phyloP scores from a whole-genome alignment of 1,140 invertebrate species.

The Nasonia longicornis region DNA sequence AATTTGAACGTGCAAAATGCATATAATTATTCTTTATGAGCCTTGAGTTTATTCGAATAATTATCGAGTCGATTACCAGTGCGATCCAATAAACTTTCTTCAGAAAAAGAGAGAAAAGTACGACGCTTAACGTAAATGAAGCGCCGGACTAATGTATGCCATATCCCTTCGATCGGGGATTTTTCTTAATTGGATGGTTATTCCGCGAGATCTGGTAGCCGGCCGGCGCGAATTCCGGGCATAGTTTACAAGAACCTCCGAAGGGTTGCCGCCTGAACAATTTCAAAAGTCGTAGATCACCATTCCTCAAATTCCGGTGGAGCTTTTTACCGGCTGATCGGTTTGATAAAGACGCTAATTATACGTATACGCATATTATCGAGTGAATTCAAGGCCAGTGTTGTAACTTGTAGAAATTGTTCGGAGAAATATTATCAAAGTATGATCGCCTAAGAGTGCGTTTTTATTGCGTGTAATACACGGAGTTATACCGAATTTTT shows the following conservation, averaged over 20 bases:
- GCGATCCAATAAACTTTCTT: too few relatives aligned
- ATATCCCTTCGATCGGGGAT: neutral
- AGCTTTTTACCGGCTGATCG: neutral
- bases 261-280: too few relatives aligned
- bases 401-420: neutral
- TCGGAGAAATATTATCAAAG: slow-evolving; percentile 1
- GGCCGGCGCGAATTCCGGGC: neutral
- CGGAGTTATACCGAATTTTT: too few relatives aligned
- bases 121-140: neutral
- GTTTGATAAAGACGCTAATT: neutral
- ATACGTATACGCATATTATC: neutral
- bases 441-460: neutral
- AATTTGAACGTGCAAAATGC: too few relatives aligned
- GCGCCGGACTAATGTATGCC: neutral
- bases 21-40: too few relatives aligned
- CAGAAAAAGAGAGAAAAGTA: neutral
- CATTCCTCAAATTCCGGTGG: neutral
- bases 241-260: neutral
- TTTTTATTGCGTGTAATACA: neutral
- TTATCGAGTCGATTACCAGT: too few relatives aligned
- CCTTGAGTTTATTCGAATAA: too few relatives aligned
- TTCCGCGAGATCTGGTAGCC: neutral
- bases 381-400: neutral
- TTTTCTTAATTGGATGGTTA: neutral
- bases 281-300: neutral